Base-by-base conservation (phyloP, 2,113 vertebrate species). In the Sisor rabdophorus region DNA sequence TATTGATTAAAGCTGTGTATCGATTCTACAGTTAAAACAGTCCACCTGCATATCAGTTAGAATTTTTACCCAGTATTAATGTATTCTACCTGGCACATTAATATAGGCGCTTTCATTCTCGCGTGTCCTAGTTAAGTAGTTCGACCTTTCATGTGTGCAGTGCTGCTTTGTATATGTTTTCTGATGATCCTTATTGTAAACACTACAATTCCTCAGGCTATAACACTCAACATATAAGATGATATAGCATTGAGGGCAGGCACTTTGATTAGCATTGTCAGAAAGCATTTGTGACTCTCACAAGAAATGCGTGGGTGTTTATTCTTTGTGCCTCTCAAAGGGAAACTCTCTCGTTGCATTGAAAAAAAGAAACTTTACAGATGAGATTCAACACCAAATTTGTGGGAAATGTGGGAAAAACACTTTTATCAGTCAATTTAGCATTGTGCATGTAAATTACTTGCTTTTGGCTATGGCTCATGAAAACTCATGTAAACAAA, bases 351-450 rank as follows among this genome's bases (percentile, higher is more conserved):
- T 79, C 74, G 67, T 86, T 89, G 86, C 87, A 87, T 86, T 89
- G 87, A 84, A 84, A 86, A 84, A 86, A 87, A 87, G 89, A 85
- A 88, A 85, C 81, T 88, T 89, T 83, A 81, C 82, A 80, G 84
- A 70, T 26, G 71, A 86, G 89, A 91, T 90, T 91, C 87, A 91
- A 88, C 87, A 88, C 83, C 84, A 85, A 19, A 36, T n/a, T n/a
- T n/a, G n/a, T n/a, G n/a, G n/a, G n/a, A n/a, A n/a, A n/a, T n/a
- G n/a, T n/a, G n/a, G n/a, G n/a, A 60, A 60, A 1, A 9, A 15
- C 84, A 82, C 88, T 89, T 89, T 90, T 86, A 44, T 89, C 87
- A 87, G 86, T 89, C 82, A 88, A 88, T 87, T 90, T 88, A 89
- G 84, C 87, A 88, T 86, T 81, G 55, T 85, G 85, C 86, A 85